Percentiles rank a stretch among this genome's conserved stretches.
Conservation (phyloP, 2,797 vertebrate species). For the Sebastes miniatus region DNA sequence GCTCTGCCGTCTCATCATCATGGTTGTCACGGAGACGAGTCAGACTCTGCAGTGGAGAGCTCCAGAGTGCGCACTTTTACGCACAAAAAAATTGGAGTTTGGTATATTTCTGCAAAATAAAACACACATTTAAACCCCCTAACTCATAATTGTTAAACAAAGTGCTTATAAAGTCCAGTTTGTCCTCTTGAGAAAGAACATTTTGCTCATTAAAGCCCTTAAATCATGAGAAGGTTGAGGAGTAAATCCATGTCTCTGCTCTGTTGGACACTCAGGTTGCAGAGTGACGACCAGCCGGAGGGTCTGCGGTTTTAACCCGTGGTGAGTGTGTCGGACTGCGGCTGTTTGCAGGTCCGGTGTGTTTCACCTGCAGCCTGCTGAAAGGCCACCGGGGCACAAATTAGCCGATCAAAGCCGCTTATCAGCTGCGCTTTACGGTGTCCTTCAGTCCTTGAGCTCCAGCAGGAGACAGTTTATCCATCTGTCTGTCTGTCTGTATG, state of each 20-base stretch:
- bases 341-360: not conserved
- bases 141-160: not conserved
- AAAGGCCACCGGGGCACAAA: slow-evolving; percentile 53
- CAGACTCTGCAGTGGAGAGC: not conserved
- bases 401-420: slow-evolving; percentile 75
- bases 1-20: slow-evolving; percentile 22
- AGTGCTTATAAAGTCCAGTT: not conserved
- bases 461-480: slow-evolving; percentile 35
- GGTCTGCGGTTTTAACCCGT: not conserved
- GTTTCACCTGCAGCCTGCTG: slow-evolving; percentile 30
- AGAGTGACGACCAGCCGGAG: not conserved
- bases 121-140: not conserved
- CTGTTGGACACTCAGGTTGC: not conserved
- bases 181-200: not conserved
- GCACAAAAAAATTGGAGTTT: not conserved
- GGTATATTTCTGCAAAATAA: not conserved
- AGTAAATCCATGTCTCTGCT: not conserved
- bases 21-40: not conserved
- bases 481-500: not conserved
- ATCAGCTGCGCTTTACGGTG: slow-evolving; percentile 58
- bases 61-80: slow-evolving; percentile 45
- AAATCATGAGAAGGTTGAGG: not conserved
- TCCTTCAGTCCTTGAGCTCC: slow-evolving; percentile 66
- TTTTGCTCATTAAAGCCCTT: not conserved
- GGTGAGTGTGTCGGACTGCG: not conserved